phyloP scores from a whole-genome alignment of 2,888 invertebrate genomes.

The Nephrotoma flavescens region DNA sequence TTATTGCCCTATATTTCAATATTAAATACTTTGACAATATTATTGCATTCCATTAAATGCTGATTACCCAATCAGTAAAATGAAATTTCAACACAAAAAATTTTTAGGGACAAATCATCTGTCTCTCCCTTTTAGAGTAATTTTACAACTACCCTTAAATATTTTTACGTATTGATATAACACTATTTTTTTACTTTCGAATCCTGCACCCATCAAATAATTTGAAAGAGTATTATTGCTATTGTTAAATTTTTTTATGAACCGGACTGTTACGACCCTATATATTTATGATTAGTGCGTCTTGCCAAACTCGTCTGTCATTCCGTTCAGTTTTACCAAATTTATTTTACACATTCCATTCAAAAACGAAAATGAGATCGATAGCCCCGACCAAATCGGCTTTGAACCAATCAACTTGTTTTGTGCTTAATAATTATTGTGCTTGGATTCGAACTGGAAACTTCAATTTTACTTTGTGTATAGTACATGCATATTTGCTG shows the following conservation, averaged over 20 bases:
- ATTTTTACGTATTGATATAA: not conserved
- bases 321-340: not conserved
- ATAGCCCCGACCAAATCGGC: not conserved
- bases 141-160: not conserved
- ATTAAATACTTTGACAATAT: not conserved
- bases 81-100: not conserved
- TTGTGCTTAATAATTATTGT: not conserved
- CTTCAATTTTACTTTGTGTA: not conserved
- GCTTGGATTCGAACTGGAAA: not conserved
- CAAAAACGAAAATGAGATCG: not conserved
- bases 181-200: not conserved
- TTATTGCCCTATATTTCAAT: not conserved
- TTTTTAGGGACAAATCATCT: not conserved
- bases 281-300: not conserved
- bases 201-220: not conserved
- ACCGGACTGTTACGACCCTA: not conserved
- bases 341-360: not conserved
- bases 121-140: not conserved
- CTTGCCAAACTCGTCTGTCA: not conserved
- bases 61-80: not conserved
- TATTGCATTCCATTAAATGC: not conserved
- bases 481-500: not conserved
- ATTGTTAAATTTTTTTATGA: not conserved
- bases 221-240: not conserved
- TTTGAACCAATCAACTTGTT: not conserved